Conservation (phyloP, 2,888 invertebrate species). For the Pandemis cinnamomeana region DNA sequence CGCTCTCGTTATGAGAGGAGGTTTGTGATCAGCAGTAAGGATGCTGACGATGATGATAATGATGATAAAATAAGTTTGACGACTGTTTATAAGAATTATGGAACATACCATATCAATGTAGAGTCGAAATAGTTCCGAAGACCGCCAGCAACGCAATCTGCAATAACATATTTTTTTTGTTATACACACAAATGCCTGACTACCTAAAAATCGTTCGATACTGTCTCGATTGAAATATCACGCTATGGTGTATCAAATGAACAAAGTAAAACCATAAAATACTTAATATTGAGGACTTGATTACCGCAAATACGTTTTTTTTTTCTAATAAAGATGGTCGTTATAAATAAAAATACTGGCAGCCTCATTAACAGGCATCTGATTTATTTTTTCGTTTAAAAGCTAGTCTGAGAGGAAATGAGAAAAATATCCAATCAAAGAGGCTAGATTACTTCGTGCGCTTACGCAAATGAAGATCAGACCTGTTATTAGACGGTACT, state of each 20-base stretch:
- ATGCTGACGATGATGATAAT: too few relatives aligned
- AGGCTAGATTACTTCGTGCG: slow-evolving; percentile 41
- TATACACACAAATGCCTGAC: neutral
- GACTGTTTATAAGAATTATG: too few relatives aligned
- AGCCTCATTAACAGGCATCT: slow-evolving; percentile 11
- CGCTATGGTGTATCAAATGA: too few relatives aligned
- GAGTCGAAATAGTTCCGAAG: too few relatives aligned
- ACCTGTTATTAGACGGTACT: slow-evolving; percentile 28
- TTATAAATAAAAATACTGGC: slow-evolving; percentile 9
- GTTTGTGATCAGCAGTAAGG: too few relatives aligned
- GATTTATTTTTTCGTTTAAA: slow-evolving; percentile 9
- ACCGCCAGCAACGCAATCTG: too few relatives aligned
- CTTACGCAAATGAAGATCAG: slow-evolving; percentile 44
- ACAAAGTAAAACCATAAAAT: neutral
- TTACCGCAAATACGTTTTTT: neutral
- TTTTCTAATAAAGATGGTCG: slow-evolving; percentile 16
- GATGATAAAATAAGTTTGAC: too few relatives aligned
- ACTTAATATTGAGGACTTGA: neutral
- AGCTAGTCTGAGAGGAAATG: slow-evolving; percentile 56
- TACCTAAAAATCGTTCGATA: too few relatives aligned
- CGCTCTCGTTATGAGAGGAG: too few relatives aligned
- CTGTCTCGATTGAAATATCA: too few relatives aligned
- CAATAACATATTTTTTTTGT: too few relatives aligned
- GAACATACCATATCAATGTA: too few relatives aligned
- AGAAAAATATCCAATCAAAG: slow-evolving; percentile 60